Base-by-base conservation (phyloP, 1,140 invertebrate species). In the Drosophila baimaii region DNA sequence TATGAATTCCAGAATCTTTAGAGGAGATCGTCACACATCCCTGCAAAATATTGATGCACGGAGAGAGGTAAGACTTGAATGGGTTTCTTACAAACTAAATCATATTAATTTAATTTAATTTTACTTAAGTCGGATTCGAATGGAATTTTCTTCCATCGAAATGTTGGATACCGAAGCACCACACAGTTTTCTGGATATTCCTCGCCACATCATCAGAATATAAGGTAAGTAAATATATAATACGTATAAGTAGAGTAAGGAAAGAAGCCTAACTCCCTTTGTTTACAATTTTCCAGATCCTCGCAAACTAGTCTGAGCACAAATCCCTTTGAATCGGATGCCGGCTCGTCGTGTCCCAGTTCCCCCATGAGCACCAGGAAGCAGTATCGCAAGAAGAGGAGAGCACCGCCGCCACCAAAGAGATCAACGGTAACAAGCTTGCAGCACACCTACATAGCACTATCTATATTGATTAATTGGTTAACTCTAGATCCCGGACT, bases 261-360 rank as follows among this genome's bases (percentile, higher is more conserved):
- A 7, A 27, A 27, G 5, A n/a, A n/a, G n/a, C n/a, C n/a, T n/a
- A 27, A 27, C 27, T 43, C 44, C 43, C 33, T 19, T 10, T 5
- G 9, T 29, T 25, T 41, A 39, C 37, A n/a, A n/a, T 21, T 17
- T 54, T 75, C 29, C 29, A 90, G 91, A 55, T 93, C 93, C 21
- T 94, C 94, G 12, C 88, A 92, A 46, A 74, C 92, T 39, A 94
- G 93, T 81, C 89, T 94, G 13, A 94, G 93, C 81, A 93, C 92
- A 29, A 94, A 94, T 81, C 93, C 94, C 13, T 94, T 94, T 65
- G 93, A 94, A 44, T 93, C 93, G 21, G 92, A 89, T 35, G 5
- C 51, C 55, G 19, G 92, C 86, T 39, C 51, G 9, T 65, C 43
- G 5, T 68, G 73, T 23, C 59, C 46, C 25, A 62, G 54, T 31